Evolutionary conservation across 2,888 invertebrate species (phyloP), one percentile per base, ranked within the genome.

Genomic region (Eucera pruinosa): DNA sequence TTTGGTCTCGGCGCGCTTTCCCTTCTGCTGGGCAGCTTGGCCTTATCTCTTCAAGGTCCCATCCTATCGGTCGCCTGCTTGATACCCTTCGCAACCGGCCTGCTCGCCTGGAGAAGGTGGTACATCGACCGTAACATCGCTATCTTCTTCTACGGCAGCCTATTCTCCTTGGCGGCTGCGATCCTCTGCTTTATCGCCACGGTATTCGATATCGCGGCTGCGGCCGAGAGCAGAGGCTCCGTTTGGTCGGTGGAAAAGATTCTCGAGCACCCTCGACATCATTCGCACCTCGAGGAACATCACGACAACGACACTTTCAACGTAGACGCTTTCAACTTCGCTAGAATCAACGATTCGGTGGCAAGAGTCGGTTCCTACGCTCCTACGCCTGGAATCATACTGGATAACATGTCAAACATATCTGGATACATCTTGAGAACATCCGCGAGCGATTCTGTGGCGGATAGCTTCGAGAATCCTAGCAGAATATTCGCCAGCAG

Each of bases 51-150:
- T 20, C 89, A 88, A 60, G 89, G 89, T 0, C 85, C 86, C 2
- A 69, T 89, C 9, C 70, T 89, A 11, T 87, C 85, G n/a, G 73
- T 88, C 36, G 81, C 82, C 25, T 89, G 87, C 27, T 61, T 88
- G 61, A 81, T 88, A 5, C 89, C 89, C 7, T 82, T 86, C 36
- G 67, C 94, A 3, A 93, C 94, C 0, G 95, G 95, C 1, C 92
- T 95, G 13, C 87, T 95, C 54, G 95, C 95, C 0, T 95, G 95
- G 86, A 94, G 94, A 41, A 92, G 93, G 78, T 95, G 95, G 95
- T 95, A 95, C 87, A 94, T 95, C 54, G 95, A 95, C 86, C 93
- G 93, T 70, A 95, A 95, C 87, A 95, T 95, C 82, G 93, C 93
- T 0, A 94, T 94, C 93, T 93, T 95, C 81, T 95, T 95, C 82